Evolutionary conservation across 1,140 invertebrate species (phyloP).

Genomic region (Carposina sasakii): DNA sequence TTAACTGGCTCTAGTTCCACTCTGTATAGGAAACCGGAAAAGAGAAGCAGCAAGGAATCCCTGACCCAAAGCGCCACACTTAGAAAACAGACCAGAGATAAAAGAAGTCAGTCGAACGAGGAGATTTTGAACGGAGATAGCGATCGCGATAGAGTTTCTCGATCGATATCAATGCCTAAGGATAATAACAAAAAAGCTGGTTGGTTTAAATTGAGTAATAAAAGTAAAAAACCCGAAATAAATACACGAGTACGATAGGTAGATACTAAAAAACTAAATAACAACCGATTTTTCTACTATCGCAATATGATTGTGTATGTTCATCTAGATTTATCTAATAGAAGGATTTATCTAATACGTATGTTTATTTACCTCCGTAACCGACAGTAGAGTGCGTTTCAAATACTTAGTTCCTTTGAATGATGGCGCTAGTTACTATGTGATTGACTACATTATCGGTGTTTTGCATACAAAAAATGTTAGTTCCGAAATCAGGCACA

Average conservation of each 20-base stretch:
- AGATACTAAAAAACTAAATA: too few relatives aligned
- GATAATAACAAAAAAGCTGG: constrained; percentile 80
- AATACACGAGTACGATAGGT: constrained; percentile 60
- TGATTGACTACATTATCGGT: too few relatives aligned
- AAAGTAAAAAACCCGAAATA: constrained; percentile 74
- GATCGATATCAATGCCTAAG: constrained; percentile 80
- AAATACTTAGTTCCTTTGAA: too few relatives aligned
- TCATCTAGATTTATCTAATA: too few relatives aligned
- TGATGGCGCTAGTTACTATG: too few relatives aligned
- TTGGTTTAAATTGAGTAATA: constrained; percentile 78
- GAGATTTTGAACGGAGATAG: constrained; percentile 74
- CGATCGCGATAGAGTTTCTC: constrained; percentile 62
- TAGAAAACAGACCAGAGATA: constrained; percentile 53
- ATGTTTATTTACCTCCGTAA: too few relatives aligned
- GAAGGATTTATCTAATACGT: too few relatives aligned
- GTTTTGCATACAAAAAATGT: too few relatives aligned
- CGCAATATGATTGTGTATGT: too few relatives aligned
- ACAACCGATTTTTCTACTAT: too few relatives aligned
- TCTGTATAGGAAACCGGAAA: constrained; percentile 56
- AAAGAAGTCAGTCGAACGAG: constrained; percentile 76
- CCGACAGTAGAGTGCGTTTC: too few relatives aligned
- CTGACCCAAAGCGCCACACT: constrained; percentile 51
- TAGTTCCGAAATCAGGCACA: too few relatives aligned
- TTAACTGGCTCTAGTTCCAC: constrained; percentile 50
- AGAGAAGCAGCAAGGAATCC: constrained; percentile 57